Evolutionary conservation across 2,888 invertebrate genomes (phyloP).

Genomic region (Nomada flava): DNA sequence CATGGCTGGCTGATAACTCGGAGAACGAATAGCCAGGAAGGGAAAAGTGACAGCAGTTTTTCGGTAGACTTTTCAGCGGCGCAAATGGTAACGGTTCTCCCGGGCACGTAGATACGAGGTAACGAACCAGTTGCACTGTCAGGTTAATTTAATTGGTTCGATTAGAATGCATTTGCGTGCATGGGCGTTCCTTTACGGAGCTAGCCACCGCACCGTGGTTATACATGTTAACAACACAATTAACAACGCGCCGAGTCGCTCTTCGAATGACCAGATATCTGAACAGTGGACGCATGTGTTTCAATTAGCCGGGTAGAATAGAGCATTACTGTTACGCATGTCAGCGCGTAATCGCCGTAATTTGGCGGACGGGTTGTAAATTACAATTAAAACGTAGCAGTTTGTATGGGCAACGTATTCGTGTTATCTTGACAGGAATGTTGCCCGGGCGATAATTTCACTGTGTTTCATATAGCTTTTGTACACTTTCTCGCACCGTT

Average conservation of each 20-base stretch:
- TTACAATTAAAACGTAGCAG: constrained; percentile 29
- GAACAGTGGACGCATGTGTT: constrained; percentile 15
- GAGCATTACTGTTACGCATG: constrained; percentile 10
- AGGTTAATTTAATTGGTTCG: constrained; percentile 71
- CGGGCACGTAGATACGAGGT: constrained; percentile 4
- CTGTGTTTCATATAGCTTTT: background rate
- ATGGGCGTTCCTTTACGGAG: constrained; percentile 24
- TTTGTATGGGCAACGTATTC: background rate
- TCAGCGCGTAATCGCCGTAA: constrained; percentile 17
- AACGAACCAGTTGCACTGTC: constrained; percentile 54
- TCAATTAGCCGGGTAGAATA: constrained; percentile 21
- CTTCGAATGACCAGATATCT: constrained; percentile 8
- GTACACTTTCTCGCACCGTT: no score
- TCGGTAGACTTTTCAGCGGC: constrained; percentile 14
- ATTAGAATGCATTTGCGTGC: constrained; percentile 68
- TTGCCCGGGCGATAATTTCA: background rate
- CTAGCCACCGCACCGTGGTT: constrained; percentile 17
- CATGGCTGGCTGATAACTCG: constrained; percentile 9
- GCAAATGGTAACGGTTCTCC: constrained; percentile 29
- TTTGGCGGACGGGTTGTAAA: constrained; percentile 18
- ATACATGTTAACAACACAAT: constrained; percentile 51
- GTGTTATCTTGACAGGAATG: background rate
- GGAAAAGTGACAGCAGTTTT: constrained; percentile 26
- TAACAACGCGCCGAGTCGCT: constrained; percentile 27
- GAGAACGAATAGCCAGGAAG: constrained; percentile 21